phyloP scores from a whole-genome alignment of 2,888 invertebrate species.

The Octodonta nipae region DNA sequence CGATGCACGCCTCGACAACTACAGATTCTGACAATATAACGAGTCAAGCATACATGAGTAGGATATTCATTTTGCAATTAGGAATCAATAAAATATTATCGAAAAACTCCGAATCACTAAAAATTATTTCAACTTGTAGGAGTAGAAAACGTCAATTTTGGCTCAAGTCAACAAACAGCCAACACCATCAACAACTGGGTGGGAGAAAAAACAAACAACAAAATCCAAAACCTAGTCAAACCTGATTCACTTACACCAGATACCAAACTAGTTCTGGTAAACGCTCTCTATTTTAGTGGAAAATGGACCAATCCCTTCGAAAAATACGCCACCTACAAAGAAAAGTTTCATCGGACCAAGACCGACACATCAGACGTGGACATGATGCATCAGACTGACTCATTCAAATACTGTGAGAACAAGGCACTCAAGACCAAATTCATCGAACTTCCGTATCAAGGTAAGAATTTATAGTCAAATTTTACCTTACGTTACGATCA shows the following conservation, averaged over 20 bases:
- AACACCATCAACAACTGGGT: constrained; percentile 30
- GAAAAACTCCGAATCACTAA: too few relatives aligned
- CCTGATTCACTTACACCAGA: constrained; percentile 15
- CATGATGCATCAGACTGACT: constrained; percentile 21
- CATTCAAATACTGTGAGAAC: constrained; percentile 24
- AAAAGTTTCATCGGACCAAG: constrained; percentile 19
- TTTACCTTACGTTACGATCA: too few relatives aligned
- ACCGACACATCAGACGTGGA: constrained; percentile 20
- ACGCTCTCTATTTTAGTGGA: constrained; percentile 30
- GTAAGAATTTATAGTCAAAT: too few relatives aligned
- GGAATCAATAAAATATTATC: too few relatives aligned
- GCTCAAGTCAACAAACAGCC: constrained; percentile 16
- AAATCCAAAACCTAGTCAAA: constrained; percentile 24
- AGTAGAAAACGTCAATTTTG: constrained; percentile 35
- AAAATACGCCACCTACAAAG: constrained; percentile 13
- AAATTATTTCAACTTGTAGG: constrained; percentile 39
- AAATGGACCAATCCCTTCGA: constrained; percentile 22
- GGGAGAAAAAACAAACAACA: constrained; percentile 26
- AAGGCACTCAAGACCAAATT: constrained; percentile 22
- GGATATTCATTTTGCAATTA: too few relatives aligned
- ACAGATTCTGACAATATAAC: too few relatives aligned
- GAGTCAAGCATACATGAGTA: too few relatives aligned
- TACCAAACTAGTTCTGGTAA: constrained; percentile 26
- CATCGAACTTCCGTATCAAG: constrained; percentile 24
- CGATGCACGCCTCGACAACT: too few relatives aligned